Percentiles rank a stretch among this genome's conserved stretches.
These are phyloP conservation scores for Troglohyphantes excavatus DNA, from an alignment of 2,888 invertebrate species.

Conservation along the genomic window DNA sequence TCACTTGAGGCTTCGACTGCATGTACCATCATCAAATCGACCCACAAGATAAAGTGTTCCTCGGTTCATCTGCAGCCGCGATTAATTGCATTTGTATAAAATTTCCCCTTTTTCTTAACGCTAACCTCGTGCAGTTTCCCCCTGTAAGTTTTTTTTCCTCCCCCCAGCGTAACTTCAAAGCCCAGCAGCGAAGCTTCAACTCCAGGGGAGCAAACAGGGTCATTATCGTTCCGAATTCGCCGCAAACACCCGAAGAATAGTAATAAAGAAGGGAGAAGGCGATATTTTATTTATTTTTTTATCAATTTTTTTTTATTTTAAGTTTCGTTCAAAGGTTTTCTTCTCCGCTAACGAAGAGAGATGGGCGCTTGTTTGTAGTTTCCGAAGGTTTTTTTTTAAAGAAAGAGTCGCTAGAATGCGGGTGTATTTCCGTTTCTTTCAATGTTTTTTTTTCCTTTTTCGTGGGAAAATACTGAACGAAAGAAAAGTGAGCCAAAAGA, in stretches of 20 bases:
- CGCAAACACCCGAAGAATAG: constrained; percentile 62
- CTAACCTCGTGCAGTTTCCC: neutral
- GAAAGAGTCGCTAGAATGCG: neutral
- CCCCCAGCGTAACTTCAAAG: constrained; percentile 49
- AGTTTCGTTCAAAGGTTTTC: constrained; percentile 10
- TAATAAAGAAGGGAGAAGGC: constrained; percentile 44
- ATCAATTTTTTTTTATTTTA: neutral
- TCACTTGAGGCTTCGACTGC: constrained; percentile 1
- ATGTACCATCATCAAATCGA: constrained; percentile 17
- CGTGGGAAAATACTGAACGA: neutral
- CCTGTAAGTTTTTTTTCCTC: constrained; percentile 25
- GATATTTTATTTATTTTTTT: constrained; percentile 47
- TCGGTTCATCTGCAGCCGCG: constrained; percentile 27
- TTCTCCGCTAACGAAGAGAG: constrained; percentile 64
- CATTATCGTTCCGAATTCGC: constrained; percentile 58
- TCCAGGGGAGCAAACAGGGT: constrained; percentile 28
- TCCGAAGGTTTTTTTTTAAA: neutral
- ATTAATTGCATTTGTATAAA: constrained; percentile 75
- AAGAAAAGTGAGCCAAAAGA: neutral
- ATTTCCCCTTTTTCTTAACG: constrained; percentile 40
- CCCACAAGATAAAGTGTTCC: constrained; percentile 10
- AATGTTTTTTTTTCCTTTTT: neutral
- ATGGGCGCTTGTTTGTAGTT: constrained; percentile 33
- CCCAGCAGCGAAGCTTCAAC: constrained; percentile 36
- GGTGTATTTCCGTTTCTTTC: constrained; percentile 3